A percentile compares a stretch with the other conserved stretches of the same genome.
Conservation (phyloP, 2,888 invertebrate genomes). For the Melanostoma scalare region DNA sequence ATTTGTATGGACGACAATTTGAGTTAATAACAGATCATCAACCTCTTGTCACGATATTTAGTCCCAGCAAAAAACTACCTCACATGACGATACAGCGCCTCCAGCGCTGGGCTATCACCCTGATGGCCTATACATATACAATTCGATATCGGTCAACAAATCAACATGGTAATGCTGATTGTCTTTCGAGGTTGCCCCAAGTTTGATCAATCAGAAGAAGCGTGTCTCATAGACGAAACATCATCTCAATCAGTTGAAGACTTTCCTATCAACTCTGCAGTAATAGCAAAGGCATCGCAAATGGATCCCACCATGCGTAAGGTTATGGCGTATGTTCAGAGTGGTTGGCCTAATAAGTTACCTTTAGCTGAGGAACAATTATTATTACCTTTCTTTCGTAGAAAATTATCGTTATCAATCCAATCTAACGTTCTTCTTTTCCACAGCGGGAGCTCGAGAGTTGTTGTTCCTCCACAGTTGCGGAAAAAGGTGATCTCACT, state of each 20-base stretch:
- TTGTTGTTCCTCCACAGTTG: constrained; percentile 1
- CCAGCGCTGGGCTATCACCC: constrained; percentile 49
- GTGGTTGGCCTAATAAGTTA: constrained; percentile 36
- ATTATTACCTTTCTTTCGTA: constrained; percentile 24
- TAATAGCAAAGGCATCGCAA: constrained; percentile 13
- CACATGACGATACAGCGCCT: constrained; percentile 34
- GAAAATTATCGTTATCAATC: constrained; percentile 25
- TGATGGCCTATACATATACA: constrained; percentile 41
- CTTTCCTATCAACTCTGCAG: constrained; percentile 6
- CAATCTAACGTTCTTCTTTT: constrained; percentile 15
- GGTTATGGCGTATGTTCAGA: constrained; percentile 22
- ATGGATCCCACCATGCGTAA: background rate
- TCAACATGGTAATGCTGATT: constrained; percentile 38
- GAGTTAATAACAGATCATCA: constrained; percentile 27
- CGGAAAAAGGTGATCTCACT: constrained; percentile 14
- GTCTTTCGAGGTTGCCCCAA: constrained; percentile 29
- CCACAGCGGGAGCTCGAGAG: constrained; percentile 12
- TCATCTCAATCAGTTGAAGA: constrained; percentile 2
- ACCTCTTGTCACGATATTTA: constrained; percentile 23
- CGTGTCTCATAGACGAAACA: background rate
- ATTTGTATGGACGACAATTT: no score
- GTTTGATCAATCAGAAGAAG: constrained; percentile 21
- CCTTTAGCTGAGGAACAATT: constrained; percentile 4
- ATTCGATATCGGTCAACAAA: constrained; percentile 34
- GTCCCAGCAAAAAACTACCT: constrained; percentile 16